phyloP scores from a whole-genome alignment of 2,888 invertebrate species.

The Carpatolechia fugitivella region DNA sequence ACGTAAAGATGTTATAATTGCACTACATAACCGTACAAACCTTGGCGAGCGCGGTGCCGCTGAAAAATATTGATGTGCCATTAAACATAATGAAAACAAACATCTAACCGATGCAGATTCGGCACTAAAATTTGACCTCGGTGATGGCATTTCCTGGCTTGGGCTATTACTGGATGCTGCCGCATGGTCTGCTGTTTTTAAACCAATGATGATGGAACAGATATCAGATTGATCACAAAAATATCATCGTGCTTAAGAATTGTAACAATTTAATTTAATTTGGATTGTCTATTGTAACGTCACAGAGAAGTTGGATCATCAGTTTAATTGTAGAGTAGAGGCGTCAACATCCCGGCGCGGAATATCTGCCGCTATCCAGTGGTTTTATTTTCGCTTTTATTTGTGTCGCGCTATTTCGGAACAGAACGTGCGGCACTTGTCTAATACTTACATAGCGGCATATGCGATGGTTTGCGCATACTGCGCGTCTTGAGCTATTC shows the following conservation, averaged over 20 bases:
- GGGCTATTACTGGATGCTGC: constrained; percentile 4
- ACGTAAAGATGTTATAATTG: neutral
- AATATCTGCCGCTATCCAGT: constrained; percentile 72
- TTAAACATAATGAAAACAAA: constrained; percentile 29
- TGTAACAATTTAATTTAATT: neutral
- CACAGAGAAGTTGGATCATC: constrained; percentile 36
- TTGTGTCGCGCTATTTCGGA: constrained; percentile 78
- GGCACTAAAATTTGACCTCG: constrained; percentile 40
- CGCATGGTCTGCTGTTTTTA: neutral
- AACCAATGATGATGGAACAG: neutral
- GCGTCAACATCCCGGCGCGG: constrained; percentile 47
- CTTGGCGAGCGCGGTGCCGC: constrained; percentile 19
- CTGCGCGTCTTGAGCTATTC: constrained; percentile 44
- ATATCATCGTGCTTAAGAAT: neutral
- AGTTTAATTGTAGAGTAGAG: constrained; percentile 52
- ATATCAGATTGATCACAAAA: neutral
- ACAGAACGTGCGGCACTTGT: constrained; percentile 71
- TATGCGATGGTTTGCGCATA: constrained; percentile 59
- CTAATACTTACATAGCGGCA: constrained; percentile 62
- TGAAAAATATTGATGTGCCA: constrained; percentile 25
- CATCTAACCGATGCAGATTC: constrained; percentile 29
- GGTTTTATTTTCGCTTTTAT: constrained; percentile 78
- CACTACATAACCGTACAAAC: neutral
- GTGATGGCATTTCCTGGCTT: constrained; percentile 42
- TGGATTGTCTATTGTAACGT: constrained; percentile 10